Conservation (phyloP, 2,797 vertebrate species). For the Kryptolebias ocellatus region DNA sequence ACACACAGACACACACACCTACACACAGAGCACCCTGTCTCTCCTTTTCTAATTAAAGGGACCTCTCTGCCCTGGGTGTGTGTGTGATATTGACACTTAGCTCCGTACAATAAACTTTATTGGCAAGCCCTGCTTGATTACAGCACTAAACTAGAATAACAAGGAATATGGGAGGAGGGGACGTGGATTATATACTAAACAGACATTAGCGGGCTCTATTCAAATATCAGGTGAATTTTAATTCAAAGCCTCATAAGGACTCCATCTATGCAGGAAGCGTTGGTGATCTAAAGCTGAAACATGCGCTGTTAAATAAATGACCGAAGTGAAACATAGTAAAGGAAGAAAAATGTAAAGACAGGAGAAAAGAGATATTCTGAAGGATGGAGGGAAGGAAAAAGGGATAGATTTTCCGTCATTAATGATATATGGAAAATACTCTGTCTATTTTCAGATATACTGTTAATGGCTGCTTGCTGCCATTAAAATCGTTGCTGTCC, state of each 20-base stretch:
- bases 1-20: slow-evolving; percentile 8
- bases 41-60: slow-evolving; percentile 98
- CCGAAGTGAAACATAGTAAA: slow-evolving; percentile 57
- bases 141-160: slow-evolving; percentile 96
- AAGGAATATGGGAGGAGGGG: slow-evolving; percentile 89
- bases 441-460: slow-evolving; percentile 84
- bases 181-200: slow-evolving; percentile 81
- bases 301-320: slow-evolving; percentile 41
- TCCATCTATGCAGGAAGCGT: slow-evolving; percentile 19
- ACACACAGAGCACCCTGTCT: slow-evolving; percentile 79
- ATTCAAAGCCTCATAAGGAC: slow-evolving; percentile 42
- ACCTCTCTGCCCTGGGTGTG: slow-evolving; percentile 91
- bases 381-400: slow-evolving; percentile 70
- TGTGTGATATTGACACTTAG: slow-evolving; percentile 98
- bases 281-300: slow-evolving; percentile 32
- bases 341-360: slow-evolving; percentile 64
- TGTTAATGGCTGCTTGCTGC: slow-evolving; percentile 83
- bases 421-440: slow-evolving; percentile 86
- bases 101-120: slow-evolving; percentile 99
- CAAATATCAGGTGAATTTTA: slow-evolving; percentile 69
- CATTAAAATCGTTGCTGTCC: slow-evolving; percentile 83
- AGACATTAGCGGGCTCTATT: slow-evolving; percentile 72
- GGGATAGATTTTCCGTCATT: slow-evolving; percentile 84
- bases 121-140: slow-evolving; percentile 98
- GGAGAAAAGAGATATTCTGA: slow-evolving; percentile 66